Evolutionary conservation across 1,140 invertebrate species (phyloP).

Genomic region (Dreissena rostriformis): DNA sequence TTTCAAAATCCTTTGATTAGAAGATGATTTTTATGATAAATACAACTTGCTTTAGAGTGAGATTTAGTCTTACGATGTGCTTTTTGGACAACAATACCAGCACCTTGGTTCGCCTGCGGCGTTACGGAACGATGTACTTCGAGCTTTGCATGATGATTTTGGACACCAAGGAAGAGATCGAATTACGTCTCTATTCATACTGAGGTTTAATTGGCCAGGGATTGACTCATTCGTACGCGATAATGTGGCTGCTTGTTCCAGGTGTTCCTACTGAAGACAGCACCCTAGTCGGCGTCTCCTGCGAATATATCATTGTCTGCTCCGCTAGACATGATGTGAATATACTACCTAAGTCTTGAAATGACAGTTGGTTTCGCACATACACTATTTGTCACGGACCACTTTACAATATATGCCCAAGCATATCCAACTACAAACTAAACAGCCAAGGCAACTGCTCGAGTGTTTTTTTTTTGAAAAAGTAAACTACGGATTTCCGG

Average conservation of each 20-base stretch:
- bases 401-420: conserved; percentile 60
- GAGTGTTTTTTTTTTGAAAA: conserved; percentile 20
- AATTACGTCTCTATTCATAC: conserved; percentile 15
- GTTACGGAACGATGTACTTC: conserved; percentile 5
- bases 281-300: background rate
- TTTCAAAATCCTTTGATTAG: too few relatives aligned
- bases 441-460: conserved; percentile 6
- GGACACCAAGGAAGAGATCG: conserved; percentile 43
- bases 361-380: conserved; percentile 38
- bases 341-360: conserved; percentile 48
- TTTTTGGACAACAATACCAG: background rate
- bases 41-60: too few relatives aligned
- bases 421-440: conserved; percentile 37
- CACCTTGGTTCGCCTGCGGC: conserved; percentile 13
- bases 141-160: conserved; percentile 20
- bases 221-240: conserved; percentile 31
- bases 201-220: conserved; percentile 41
- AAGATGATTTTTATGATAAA: too few relatives aligned
- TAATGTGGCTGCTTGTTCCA: background rate
- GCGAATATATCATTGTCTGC: background rate
- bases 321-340: conserved; percentile 45
- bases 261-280: background rate
- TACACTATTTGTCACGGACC: conserved; percentile 63
- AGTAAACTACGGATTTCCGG: background rate
- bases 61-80: too few relatives aligned